These are phyloP conservation scores for Helicorthomorpha holstii DNA, from an alignment of 1,140 invertebrate genomes.

Conservation along the genomic window DNA sequence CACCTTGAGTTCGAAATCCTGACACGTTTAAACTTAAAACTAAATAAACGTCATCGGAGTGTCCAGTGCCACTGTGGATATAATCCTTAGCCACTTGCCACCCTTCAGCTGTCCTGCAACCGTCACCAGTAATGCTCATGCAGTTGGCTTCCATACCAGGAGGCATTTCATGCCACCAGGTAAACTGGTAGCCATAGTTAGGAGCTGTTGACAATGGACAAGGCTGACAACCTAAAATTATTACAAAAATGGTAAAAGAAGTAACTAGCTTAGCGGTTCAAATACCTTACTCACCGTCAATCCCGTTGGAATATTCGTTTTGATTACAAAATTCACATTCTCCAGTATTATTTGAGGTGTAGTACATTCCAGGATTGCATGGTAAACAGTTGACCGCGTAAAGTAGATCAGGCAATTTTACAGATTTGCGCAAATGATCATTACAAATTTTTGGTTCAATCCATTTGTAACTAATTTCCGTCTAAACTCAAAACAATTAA, in stretches of 20 bases:
- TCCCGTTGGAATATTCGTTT: slow-evolving; percentile 25
- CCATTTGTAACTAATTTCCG: slow-evolving; percentile 32
- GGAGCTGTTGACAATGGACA: slow-evolving; percentile 36
- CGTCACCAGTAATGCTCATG: slow-evolving; percentile 25
- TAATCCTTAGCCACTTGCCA: slow-evolving; percentile 30
- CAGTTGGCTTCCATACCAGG: slow-evolving; percentile 30
- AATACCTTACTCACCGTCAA: slow-evolving; percentile 13
- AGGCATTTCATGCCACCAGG: slow-evolving; percentile 36
- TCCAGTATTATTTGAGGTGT: slow-evolving; percentile 19
- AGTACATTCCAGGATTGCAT: slow-evolving; percentile 39
- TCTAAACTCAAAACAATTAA: slow-evolving; percentile 21
- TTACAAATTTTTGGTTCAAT: slow-evolving; percentile 36
- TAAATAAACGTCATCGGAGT: slow-evolving; percentile 28
- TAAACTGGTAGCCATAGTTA: slow-evolving; percentile 31
- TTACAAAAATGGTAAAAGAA: too few relatives aligned
- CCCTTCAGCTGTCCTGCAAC: slow-evolving; percentile 21
- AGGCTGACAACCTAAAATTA: slow-evolving; percentile 23
- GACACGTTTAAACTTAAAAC: slow-evolving; percentile 30
- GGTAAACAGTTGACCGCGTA: slow-evolving; percentile 28
- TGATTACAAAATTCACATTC: slow-evolving; percentile 27
- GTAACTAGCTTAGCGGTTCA: not conserved
- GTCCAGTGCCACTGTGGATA: slow-evolving; percentile 27
- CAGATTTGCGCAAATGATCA: slow-evolving; percentile 22
- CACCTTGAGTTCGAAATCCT: slow-evolving; percentile 29
- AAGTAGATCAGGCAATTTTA: slow-evolving; percentile 24